Evolutionary conservation across 2,797 vertebrate species (phyloP).

Genomic region (Pygocentrus nattereri): DNA sequence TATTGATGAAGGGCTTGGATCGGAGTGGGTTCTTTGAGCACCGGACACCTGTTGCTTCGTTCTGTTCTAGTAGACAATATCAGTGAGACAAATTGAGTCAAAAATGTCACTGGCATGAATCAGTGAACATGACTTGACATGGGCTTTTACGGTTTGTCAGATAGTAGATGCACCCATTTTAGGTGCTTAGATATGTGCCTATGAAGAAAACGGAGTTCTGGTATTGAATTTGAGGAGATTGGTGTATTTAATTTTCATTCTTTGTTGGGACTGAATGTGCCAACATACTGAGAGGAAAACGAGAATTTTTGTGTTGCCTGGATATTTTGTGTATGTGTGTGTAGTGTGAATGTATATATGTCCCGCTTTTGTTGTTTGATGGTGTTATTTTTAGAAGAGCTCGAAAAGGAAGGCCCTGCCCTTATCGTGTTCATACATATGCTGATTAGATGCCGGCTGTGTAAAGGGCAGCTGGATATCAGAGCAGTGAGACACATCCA

Average conservation of each 20-base stretch:
- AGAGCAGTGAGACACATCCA: not conserved
- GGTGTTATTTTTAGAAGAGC: slow-evolving; percentile 1
- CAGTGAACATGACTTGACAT: not conserved
- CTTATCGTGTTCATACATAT: slow-evolving; percentile 53
- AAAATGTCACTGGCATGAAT: not conserved
- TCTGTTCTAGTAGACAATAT: not conserved
- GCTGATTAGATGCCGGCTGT: slow-evolving; percentile 38
- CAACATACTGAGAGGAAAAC: not conserved
- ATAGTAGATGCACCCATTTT: not conserved
- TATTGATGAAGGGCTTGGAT: not conserved
- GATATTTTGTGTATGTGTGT: not conserved
- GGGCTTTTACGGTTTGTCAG: not conserved
- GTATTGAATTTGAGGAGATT: not conserved
- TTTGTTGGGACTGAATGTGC: not conserved
- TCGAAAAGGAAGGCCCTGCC: slow-evolving; percentile 18
- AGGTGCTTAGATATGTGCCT: not conserved
- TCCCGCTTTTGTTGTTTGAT: slow-evolving; percentile 1
- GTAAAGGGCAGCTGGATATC: slow-evolving; percentile 38
- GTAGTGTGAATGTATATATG: not conserved
- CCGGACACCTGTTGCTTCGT: not conserved
- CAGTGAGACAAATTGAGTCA: not conserved
- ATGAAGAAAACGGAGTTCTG: not conserved
- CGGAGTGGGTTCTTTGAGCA: not conserved
- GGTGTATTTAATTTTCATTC: not conserved
- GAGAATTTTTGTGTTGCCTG: slow-evolving; percentile 5